phyloP scores from a whole-genome alignment of 2,888 invertebrate genomes.

The Colostygia pectinataria region DNA sequence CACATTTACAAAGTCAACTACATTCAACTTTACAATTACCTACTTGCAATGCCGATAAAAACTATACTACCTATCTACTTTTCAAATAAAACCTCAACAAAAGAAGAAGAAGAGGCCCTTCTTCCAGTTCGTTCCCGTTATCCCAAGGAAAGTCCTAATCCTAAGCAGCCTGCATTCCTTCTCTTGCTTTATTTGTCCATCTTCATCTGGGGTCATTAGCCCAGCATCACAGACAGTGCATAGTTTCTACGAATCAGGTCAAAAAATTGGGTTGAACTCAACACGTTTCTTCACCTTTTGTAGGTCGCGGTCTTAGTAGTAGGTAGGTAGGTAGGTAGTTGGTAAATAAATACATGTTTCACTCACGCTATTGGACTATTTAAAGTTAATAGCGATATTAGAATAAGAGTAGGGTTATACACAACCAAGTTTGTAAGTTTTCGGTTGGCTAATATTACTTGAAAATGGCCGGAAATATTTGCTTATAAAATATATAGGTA shows the following conservation, averaged over 20 bases:
- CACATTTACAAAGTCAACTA: too few species aligned
- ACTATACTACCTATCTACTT: too few species aligned
- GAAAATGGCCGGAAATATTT: too few species aligned
- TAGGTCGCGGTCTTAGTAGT: conserved; percentile 57
- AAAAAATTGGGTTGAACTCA: conserved; percentile 75
- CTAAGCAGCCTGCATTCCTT: conserved; percentile 65
- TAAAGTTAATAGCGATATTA: conserved; percentile 14
- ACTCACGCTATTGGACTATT: conserved; percentile 15
- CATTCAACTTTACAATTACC: too few species aligned
- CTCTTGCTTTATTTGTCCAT: conserved; percentile 68
- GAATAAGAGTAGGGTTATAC: conserved; percentile 3
- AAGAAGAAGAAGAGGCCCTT: neutral
- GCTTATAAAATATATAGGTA: too few species aligned
- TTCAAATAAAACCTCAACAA: neutral
- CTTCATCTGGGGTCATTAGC: conserved; percentile 68
- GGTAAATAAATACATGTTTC: neutral
- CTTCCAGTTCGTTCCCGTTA: conserved; percentile 45
- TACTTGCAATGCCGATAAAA: too few species aligned
- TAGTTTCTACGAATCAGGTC: conserved; percentile 72
- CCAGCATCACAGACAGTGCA: conserved; percentile 38
- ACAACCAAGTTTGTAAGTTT: neutral
- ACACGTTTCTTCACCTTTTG: conserved; percentile 76
- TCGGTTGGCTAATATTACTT: neutral
- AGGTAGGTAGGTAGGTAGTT: neutral
- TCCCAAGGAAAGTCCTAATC: conserved; percentile 42